A percentile compares a stretch with the other conserved stretches of the same genome.
phyloP scores from a whole-genome alignment of 1,140 invertebrate species.

The Diachasmimorpha longicaudata region DNA sequence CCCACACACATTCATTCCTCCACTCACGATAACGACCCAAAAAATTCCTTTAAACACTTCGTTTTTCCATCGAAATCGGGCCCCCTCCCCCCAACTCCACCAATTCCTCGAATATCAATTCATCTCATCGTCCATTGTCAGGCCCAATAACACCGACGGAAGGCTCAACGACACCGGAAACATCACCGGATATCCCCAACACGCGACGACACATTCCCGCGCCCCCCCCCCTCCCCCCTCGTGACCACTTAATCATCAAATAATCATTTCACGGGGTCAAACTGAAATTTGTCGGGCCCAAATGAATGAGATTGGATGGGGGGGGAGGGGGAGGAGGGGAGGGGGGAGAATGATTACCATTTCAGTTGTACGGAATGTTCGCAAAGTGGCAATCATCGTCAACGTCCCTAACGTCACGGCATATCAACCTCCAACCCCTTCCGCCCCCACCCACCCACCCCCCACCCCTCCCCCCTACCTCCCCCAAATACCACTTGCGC shows the following conservation, averaged over 20 bases:
- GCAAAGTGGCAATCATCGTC: constrained; percentile 26
- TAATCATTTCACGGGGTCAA: neutral
- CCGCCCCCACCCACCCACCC: neutral
- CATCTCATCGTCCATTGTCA: too few relatives aligned
- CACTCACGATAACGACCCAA: too few relatives aligned
- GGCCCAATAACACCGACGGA: too few relatives aligned
- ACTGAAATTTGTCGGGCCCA: neutral
- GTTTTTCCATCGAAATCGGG: too few relatives aligned
- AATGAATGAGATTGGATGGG: too few relatives aligned
- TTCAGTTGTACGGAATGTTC: neutral
- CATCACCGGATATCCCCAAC: neutral
- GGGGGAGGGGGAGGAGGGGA: too few relatives aligned
- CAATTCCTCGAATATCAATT: too few relatives aligned
- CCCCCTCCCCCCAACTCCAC: too few relatives aligned
- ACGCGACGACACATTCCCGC: neutral
- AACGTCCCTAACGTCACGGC: constrained; percentile 1
- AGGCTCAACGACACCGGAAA: neutral
- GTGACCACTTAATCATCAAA: neutral
- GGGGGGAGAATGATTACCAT: neutral
- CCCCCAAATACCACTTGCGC: neutral
- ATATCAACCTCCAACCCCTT: neutral
- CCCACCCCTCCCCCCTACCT: neutral
- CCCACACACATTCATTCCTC: too few relatives aligned
- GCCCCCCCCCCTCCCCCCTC: too few relatives aligned
- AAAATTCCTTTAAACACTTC: too few relatives aligned